Conservation (phyloP, 2,797 vertebrate species). For the Diceros bicornis region DNA sequence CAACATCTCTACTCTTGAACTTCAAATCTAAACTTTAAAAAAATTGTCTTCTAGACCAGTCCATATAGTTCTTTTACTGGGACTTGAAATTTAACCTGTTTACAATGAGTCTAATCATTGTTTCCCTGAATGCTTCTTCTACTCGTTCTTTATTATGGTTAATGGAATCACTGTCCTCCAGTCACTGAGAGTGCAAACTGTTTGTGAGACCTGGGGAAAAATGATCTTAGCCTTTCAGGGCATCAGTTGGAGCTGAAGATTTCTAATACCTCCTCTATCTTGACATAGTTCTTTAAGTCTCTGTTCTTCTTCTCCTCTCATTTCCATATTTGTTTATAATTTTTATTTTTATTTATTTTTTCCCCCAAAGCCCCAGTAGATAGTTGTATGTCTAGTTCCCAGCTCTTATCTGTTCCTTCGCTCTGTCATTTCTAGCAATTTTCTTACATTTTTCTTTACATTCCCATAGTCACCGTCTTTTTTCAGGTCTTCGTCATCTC, state of each 20-base stretch:
- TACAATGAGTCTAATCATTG: background rate
- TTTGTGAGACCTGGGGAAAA: background rate
- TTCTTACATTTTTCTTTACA: background rate
- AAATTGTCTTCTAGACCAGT: background rate
- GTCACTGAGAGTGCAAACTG: background rate
- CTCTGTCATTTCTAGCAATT: background rate
- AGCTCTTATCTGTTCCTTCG: background rate
- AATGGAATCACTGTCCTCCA: background rate
- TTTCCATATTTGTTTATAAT: background rate
- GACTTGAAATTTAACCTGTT: slow-evolving; percentile 3
- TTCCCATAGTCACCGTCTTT: background rate
- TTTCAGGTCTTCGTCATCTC: background rate
- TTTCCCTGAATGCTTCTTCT: background rate
- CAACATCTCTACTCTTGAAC: background rate
- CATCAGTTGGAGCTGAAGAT: background rate
- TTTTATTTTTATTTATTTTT: too few relatives aligned
- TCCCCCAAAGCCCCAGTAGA: too few relatives aligned
- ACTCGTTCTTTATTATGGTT: background rate
- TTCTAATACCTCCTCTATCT: background rate
- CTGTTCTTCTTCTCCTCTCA: background rate
- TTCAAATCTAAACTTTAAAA: background rate
- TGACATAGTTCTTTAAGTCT: background rate
- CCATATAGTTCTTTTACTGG: background rate
- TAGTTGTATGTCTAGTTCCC: background rate
- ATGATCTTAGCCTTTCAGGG: slow-evolving; percentile 2